These are phyloP conservation scores for Stictocephala bisonia DNA, from an alignment of 2,888 invertebrate genomes.

Conservation along the genomic window DNA sequence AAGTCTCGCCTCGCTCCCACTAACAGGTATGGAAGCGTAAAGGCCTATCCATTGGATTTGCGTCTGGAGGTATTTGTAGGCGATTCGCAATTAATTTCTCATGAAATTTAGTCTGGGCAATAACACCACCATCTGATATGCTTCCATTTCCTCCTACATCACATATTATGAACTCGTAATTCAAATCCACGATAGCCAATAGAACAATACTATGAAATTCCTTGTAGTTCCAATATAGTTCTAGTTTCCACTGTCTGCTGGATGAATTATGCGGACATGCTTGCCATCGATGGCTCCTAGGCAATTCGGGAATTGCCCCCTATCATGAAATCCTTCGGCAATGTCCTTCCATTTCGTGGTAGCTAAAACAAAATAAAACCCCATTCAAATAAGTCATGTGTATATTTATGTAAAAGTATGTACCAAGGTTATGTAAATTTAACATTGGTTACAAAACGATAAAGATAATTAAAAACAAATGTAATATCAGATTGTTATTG, in stretches of 20 bases:
- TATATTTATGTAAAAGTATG: no score
- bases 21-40: neutral
- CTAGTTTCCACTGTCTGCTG: neutral
- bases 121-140: no score
- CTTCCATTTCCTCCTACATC: neutral
- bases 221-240: neutral
- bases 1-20: neutral
- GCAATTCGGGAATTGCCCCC: slow-evolving; percentile 1
- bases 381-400: neutral
- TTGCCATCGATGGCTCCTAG: no score
- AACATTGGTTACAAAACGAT: no score
- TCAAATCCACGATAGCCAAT: neutral
- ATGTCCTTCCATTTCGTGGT: neutral
- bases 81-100: neutral
- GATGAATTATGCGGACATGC: no score
- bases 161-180: neutral
- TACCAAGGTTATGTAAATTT: neutral
- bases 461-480: no score
- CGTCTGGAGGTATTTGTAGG: neutral
- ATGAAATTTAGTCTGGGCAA: neutral
- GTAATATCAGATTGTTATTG: no score
- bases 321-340: neutral
- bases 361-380: slow-evolving; percentile 1
- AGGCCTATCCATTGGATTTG: neutral
- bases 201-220: neutral